These are phyloP conservation scores for Brachionus asplanchnoidis DNA, from an alignment of 1,140 invertebrate genomes.

Conservation along the genomic window DNA sequence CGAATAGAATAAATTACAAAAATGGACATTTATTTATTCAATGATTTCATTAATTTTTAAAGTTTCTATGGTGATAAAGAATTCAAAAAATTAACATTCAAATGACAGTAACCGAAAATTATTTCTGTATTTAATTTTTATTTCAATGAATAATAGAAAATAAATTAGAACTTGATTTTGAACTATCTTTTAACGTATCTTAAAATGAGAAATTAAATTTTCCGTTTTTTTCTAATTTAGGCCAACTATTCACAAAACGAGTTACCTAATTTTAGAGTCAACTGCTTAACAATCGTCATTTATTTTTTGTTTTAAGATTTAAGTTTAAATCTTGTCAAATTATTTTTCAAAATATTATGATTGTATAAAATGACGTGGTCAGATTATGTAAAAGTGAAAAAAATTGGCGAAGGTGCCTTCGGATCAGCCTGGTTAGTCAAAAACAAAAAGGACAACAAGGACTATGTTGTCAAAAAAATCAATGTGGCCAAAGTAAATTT, in stretches of 20 bases:
- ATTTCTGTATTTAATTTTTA: not conserved
- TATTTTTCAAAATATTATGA: not conserved
- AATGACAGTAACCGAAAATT: not conserved
- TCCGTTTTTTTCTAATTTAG: not conserved
- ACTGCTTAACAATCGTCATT: not conserved
- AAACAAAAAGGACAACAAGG: not conserved
- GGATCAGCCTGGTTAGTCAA: conserved; percentile 23
- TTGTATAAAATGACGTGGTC: conserved; percentile 6
- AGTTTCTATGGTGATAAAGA: not conserved
- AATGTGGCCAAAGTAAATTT: not conserved
- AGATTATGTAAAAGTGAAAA: conserved; percentile 26
- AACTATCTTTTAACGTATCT: not conserved
- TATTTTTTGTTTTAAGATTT: not conserved
- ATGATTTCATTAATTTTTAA: not conserved
- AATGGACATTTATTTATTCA: not conserved
- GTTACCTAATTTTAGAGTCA: not conserved
- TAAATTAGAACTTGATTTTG: not conserved
- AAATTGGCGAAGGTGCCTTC: conserved; percentile 38
- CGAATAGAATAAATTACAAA: not conserved
- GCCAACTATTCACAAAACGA: not conserved
- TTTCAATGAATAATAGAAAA: not conserved
- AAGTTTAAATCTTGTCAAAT: not conserved
- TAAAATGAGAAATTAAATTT: not conserved
- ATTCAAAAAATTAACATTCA: not conserved
- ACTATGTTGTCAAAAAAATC: conserved; percentile 32